These are phyloP conservation scores for Miltochrista miniata DNA, from an alignment of 2,888 invertebrate genomes.

Conservation along the genomic window DNA sequence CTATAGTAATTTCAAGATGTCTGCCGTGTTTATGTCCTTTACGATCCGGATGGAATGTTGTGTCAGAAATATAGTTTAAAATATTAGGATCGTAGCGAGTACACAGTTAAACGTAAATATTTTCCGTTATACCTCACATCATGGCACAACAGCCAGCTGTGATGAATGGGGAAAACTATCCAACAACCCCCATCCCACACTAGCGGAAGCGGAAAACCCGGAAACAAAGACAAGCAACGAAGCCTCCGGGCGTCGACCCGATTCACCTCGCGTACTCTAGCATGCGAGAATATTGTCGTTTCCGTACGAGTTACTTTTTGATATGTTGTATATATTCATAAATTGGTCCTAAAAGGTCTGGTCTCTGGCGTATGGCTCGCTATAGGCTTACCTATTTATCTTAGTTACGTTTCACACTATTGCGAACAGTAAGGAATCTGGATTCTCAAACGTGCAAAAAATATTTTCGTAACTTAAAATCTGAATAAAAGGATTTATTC, in stretches of 20 bases:
- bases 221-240: slow-evolving; percentile 31
- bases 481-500: no score
- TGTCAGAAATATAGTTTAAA: neutral
- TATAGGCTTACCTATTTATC: no score
- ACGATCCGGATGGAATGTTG: no score
- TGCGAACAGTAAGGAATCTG: no score
- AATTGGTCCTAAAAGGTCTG: no score
- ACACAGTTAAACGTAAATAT: neutral
- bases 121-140: slow-evolving; percentile 15
- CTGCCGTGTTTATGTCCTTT: no score
- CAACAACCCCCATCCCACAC: slow-evolving; percentile 19
- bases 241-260: slow-evolving; percentile 39
- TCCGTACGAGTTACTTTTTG: neutral
- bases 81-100: neutral
- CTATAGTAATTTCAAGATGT: neutral
- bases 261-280: slow-evolving; percentile 12
- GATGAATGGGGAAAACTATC: slow-evolving; percentile 43
- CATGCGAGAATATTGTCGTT: neutral
- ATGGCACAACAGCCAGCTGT: slow-evolving; percentile 17
- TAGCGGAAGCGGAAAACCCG: slow-evolving; percentile 41
- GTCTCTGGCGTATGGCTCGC: no score
- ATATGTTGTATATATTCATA: no score
- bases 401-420: no score
- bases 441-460: no score
- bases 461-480: no score